These are phyloP conservation scores for Nesidiocoris tenuis DNA, from an alignment of 2,888 invertebrate genomes.

Conservation along the genomic window DNA sequence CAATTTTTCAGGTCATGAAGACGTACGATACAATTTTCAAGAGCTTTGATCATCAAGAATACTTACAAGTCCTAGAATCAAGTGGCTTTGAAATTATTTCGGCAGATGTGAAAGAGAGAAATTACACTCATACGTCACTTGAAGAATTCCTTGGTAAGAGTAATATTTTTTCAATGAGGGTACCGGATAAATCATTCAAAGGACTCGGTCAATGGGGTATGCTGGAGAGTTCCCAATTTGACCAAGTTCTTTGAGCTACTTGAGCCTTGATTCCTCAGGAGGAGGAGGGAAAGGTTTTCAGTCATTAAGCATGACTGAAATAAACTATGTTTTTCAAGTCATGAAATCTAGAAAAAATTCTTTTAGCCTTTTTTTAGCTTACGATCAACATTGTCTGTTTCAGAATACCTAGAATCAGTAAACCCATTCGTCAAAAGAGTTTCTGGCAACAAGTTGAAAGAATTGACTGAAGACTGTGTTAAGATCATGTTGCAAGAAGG, in stretches of 20 bases:
- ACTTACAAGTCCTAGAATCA: constrained; percentile 60
- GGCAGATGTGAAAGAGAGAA: constrained; percentile 35
- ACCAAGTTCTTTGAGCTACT: too few species aligned
- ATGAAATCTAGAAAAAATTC: background rate
- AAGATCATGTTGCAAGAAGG: constrained; percentile 40
- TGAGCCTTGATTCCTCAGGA: too few species aligned
- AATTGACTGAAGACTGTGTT: constrained; percentile 44
- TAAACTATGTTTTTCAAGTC: too few species aligned
- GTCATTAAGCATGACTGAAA: too few species aligned
- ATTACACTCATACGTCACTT: constrained; percentile 44
- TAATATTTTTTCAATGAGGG: too few species aligned
- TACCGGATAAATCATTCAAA: too few species aligned
- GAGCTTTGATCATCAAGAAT: constrained; percentile 60
- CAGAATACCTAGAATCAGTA: constrained; percentile 68
- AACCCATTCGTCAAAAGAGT: constrained; percentile 69
- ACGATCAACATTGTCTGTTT: too few species aligned
- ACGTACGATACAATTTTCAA: constrained; percentile 68
- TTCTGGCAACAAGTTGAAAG: constrained; percentile 14
- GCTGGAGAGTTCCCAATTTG: too few species aligned
- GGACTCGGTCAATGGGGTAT: too few species aligned
- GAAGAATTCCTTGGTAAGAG: constrained; percentile 30
- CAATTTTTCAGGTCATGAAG: constrained; percentile 61
- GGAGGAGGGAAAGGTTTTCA: too few species aligned
- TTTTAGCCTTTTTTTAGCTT: too few species aligned
- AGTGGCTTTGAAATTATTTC: constrained; percentile 62